Base-by-base conservation (phyloP, 2,888 invertebrate species). In the Caenorhabditis imperialis region DNA sequence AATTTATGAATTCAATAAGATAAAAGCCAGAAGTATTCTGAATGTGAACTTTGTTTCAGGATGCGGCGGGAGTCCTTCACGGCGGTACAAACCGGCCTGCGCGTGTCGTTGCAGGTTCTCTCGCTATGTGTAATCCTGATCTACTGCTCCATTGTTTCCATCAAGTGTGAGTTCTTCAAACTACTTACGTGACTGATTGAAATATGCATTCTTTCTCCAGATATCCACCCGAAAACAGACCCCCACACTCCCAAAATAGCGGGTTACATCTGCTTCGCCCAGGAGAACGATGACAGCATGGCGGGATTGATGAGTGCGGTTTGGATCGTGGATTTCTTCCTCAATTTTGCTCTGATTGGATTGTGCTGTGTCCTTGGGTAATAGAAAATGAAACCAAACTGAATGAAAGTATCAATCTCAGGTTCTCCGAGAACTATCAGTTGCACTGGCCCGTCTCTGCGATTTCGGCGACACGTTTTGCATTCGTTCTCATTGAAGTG, bases 381-480 rank as follows among this genome's bases (percentile, higher is more conserved):
- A 35, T 53, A 35, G 0, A 18, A 42, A 22, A 2, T 23, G 18
- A 20, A 16, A 22, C 20, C 20, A 20, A 25, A 27, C 25, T 3
- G 6, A 35, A 25, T 22, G n/a, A 30, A 16, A 23, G 22, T 22
- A n/a, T n/a, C 7, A 33, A n/a, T 30, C 53, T n/a, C 51, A 62
- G 62, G 4, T 12, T 38, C 8, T 22, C 33, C 7, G 23, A 27
- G 0, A 35, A 45, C 6, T 22, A 4, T 18, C 25, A 22, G 16
- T 7, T 67, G 4, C 67, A 67, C 44, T 67, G 50, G 57, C 27
- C 16, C 3, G 50, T 58, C n/a, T 33, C 45, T 1, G 1, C 27
- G 0, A 33, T 58, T 5, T 40, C 27, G 1, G 18, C n/a, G 1
- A 0, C 37, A 6, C 50, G 67, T 1, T 67, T 67, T 16, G 20